Evolutionary conservation across 2,797 vertebrate species (phyloP).

Genomic region (Poecilia wingei): DNA sequence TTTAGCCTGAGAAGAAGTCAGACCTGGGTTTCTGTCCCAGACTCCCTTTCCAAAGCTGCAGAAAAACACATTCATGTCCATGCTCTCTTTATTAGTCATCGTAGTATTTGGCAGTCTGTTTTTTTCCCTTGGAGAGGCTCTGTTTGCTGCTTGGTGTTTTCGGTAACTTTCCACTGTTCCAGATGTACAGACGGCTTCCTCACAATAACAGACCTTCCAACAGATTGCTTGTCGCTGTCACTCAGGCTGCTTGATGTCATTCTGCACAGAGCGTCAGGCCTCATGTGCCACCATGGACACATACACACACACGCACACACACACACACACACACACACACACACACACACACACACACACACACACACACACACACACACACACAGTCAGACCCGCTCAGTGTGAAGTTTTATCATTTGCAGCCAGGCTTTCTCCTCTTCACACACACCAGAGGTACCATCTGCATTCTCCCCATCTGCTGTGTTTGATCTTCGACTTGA

Average conservation of each 20-base stretch:
- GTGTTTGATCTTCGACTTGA: slow-evolving; percentile 11
- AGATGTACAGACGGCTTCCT: slow-evolving; percentile 21
- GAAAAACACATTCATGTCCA: slow-evolving; percentile 11
- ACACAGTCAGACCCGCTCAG: neutral
- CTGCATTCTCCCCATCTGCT: slow-evolving; percentile 16
- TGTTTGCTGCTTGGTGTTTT: slow-evolving; percentile 23
- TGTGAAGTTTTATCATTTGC: neutral
- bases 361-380: neutral
- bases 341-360: neutral
- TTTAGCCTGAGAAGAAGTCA: slow-evolving; percentile 10
- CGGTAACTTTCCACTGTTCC: slow-evolving; percentile 41
- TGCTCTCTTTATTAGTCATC: slow-evolving; percentile 51
- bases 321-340: too few relatives aligned
- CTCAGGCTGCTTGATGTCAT: slow-evolving; percentile 18
- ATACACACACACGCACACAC: neutral
- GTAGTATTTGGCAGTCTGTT: slow-evolving; percentile 30
- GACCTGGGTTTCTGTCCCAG: slow-evolving; percentile 7
- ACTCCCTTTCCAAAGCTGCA: slow-evolving; percentile 7
- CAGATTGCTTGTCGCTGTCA: neutral
- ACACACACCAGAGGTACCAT: slow-evolving; percentile 21
- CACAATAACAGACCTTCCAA: neutral
- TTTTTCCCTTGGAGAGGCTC: slow-evolving; percentile 19
- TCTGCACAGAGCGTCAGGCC: neutral
- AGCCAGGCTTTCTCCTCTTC: slow-evolving; percentile 10
- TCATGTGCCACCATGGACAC: neutral